Base-by-base conservation (phyloP, 2,113 vertebrate species). In the Phyllostomus hastatus region DNA sequence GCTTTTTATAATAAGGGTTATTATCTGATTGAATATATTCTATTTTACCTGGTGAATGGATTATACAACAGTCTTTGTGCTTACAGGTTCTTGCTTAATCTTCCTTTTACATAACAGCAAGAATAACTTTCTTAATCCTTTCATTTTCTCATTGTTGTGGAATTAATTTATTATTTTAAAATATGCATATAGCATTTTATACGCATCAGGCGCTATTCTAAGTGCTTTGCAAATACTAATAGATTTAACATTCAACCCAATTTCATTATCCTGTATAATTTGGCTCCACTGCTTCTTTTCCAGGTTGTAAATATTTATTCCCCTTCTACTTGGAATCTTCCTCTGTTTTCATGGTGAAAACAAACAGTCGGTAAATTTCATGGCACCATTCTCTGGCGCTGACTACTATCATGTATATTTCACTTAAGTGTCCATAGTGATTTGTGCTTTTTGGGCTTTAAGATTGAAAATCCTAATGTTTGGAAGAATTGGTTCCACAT, bases 161-260 rank as follows among this genome's bases (percentile, higher is more conserved):
- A 73, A 89, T 89, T 57, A 83, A 26, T 69, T 75, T n/a, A 86
- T 46, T 70, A 43, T 64, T 88, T 84, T 33, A 54, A 41, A 31
- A 54, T 81, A 66, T 28, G 1, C 70, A 41, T n/a, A 48, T 57
- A 54, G 31, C 16, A 17, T 24, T 94, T 91, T 7, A 31, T 28
- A 78, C 61, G 1, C 50, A 54, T 26, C 17, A 67, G 9, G 2
- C 7, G 78, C 10, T 46, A 1, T 70, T 48, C 3, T 66, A 87
- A 88, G 10, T 43, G 1, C 7, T 52, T 80, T 85, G 35, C 4
- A 46, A 92, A 54, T 88, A 66, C 38, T 70, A 52, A 35, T 38
- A 61, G 20, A 33, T 70, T 80, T 85, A 81, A 73, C 14, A 67
- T 35, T 28, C 5, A 67, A 81, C 1, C 7, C 4, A 92, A 2